Evolutionary conservation across 2,797 vertebrate species (phyloP).

Genomic region (Chloroceryle amazona): DNA sequence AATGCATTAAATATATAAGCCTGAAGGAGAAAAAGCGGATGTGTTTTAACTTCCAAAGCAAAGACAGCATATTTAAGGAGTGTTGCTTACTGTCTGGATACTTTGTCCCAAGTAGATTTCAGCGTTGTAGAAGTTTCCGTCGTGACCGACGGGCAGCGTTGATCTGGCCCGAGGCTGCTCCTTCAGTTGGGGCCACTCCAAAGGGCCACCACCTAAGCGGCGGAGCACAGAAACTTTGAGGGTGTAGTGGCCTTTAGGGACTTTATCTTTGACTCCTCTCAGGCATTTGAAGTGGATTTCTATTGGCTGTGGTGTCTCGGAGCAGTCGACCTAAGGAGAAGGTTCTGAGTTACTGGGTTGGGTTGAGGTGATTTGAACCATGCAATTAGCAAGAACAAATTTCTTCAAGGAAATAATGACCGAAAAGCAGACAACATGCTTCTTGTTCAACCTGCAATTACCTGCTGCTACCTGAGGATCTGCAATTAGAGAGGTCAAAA

Average conservation of each 20-base stretch:
- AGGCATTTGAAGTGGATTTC: slow-evolving; percentile 88
- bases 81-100: slow-evolving; percentile 86
- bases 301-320: slow-evolving; percentile 73
- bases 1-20: slow-evolving; percentile 63
- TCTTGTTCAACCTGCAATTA: slow-evolving; percentile 75
- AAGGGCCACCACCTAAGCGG: slow-evolving; percentile 79
- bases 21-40: slow-evolving; percentile 26
- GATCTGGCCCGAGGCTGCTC: slow-evolving; percentile 73
- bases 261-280: slow-evolving; percentile 90
- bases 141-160: slow-evolving; percentile 81
- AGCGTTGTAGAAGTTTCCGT: slow-evolving; percentile 85
- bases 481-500: slow-evolving; percentile 76
- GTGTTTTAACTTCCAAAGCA: slow-evolving; percentile 58
- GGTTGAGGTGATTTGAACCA: slow-evolving; percentile 40
- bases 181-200: slow-evolving; percentile 72
- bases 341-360: background rate
- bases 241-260: slow-evolving; percentile 86
- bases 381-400: slow-evolving; percentile 58
- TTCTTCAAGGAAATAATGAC: slow-evolving; percentile 26
- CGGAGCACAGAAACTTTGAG: slow-evolving; percentile 86
- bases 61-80: slow-evolving; percentile 30
- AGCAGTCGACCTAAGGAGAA: slow-evolving; percentile 78
- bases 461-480: slow-evolving; percentile 18
- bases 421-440: slow-evolving; percentile 39
- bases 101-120: slow-evolving; percentile 89